These are phyloP conservation scores for Yponomeuta sedellus DNA, from an alignment of 2,888 invertebrate genomes.

Conservation along the genomic window DNA sequence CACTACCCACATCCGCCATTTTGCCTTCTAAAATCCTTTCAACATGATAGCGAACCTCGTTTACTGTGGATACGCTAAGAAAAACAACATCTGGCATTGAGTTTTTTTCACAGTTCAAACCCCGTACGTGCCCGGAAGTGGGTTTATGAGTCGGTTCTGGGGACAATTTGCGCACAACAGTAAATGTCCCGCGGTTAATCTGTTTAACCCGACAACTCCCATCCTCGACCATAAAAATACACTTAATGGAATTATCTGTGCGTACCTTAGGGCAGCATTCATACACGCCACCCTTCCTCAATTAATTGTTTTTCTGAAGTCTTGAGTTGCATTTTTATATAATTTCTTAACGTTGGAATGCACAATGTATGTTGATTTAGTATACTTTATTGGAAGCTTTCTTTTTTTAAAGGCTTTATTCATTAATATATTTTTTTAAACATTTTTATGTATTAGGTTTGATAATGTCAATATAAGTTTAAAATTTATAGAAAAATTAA, in stretches of 20 bases:
- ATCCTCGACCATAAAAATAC: constrained; percentile 8
- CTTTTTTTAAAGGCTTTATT: too few species aligned
- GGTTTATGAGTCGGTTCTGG: background rate
- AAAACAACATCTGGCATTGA: background rate
- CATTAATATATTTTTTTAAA: too few species aligned
- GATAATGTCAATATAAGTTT: too few species aligned
- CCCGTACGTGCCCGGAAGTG: background rate
- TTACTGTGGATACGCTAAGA: too few species aligned
- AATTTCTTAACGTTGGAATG: background rate
- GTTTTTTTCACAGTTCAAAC: background rate
- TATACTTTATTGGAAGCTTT: too few species aligned
- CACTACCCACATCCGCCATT: too few species aligned
- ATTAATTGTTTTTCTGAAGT: background rate
- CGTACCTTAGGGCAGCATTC: background rate
- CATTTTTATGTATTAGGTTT: too few species aligned
- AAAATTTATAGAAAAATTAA: too few species aligned
- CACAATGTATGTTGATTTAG: background rate
- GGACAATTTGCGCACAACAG: background rate
- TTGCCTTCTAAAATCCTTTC: too few species aligned
- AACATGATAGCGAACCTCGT: too few species aligned
- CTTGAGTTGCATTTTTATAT: background rate
- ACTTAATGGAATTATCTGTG: constrained; percentile 3
- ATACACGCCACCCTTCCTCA: background rate
- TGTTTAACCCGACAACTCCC: constrained; percentile 18
- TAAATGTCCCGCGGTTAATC: background rate